Base-by-base conservation (phyloP, 2,888 invertebrate genomes). In the Salpingus planirostris region DNA sequence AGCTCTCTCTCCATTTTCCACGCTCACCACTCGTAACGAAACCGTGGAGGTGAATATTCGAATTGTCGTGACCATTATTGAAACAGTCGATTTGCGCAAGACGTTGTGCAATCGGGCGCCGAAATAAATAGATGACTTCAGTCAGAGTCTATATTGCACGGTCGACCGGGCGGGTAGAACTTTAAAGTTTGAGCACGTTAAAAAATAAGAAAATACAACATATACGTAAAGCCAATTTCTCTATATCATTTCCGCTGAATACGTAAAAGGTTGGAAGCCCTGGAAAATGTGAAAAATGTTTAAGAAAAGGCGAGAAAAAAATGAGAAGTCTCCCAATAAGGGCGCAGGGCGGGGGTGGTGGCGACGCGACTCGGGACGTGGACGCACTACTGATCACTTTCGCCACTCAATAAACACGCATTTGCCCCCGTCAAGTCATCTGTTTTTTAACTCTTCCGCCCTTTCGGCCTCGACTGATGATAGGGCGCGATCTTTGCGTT, bases 181-280 rank as follows among this genome's bases (percentile, higher is more conserved):
- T 46, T 44, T 37, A 38, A 32, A 40, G 42, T 38, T 37, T 21
- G 32, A 23, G 40, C 46, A 46, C 46, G 46, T 46, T 44, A 46
- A 43, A 46, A 46, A 46, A 46, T 46, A 46, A 40, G 42, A 42
- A 46, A 44, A 46, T 46, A 46, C 40, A 38, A 38, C 35, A 43
- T 38, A n/a, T n/a, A 43, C 39, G 43, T 43, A 40, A 33, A 36
- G 38, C 40, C 42, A 43, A 45, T 45, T 45, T 43, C 39, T 33
- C 42, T 39, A 35, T 43, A 38, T 42, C 38, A 33, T 42, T 42
- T 35, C 41, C 38, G 38, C 33, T 42, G 41, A 38, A 38, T 38
- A 38, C 37, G 40, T 43, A 43, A 43, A 38, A 40, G 29, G 37
- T 30, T 37, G 39, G 36, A 30, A 31, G 34, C 37, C 31, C 30